These are phyloP conservation scores for Lasioglossum morio DNA, from an alignment of 2,888 invertebrate species.

Conservation along the genomic window DNA sequence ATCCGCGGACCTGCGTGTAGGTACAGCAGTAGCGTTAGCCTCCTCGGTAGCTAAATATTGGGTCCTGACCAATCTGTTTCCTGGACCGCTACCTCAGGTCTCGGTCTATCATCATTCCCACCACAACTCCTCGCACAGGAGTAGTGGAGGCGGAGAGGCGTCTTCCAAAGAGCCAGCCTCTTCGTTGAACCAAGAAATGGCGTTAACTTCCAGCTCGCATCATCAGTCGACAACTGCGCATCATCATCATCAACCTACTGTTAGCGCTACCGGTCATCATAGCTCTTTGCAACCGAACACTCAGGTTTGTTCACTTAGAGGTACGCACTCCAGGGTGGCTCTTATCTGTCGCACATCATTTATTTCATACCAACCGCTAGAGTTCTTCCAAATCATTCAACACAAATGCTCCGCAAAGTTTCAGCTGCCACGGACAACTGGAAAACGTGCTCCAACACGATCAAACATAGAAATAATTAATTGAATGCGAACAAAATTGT, in stretches of 20 bases:
- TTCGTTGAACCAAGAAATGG: conserved; percentile 81
- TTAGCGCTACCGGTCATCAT: conserved; percentile 79
- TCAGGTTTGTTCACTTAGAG: conserved; percentile 82
- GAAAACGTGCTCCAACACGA: too few relatives aligned
- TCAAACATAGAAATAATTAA: too few relatives aligned
- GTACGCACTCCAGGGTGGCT: conserved; percentile 57
- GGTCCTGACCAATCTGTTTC: conserved; percentile 93
- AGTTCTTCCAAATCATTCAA: too few relatives aligned
- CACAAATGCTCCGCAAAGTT: too few relatives aligned
- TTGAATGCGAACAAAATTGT: too few relatives aligned
- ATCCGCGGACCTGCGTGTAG: conserved; percentile 83
- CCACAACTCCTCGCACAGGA: conserved; percentile 86
- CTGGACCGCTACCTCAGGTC: conserved; percentile 91
- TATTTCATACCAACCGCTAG: too few relatives aligned
- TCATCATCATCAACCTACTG: conserved; percentile 80
- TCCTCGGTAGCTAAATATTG: conserved; percentile 93
- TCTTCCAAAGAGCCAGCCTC: conserved; percentile 79
- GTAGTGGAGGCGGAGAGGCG: conserved; percentile 86
- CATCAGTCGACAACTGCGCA: conserved; percentile 78
- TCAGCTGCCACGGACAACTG: too few relatives aligned
- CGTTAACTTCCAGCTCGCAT: conserved; percentile 78
- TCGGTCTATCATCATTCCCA: conserved; percentile 87
- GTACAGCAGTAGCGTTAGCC: conserved; percentile 88
- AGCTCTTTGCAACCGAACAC: conserved; percentile 79
- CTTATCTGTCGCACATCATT: too few relatives aligned